Evolutionary conservation across 1,140 invertebrate species (phyloP).

Genomic region (Euura saliciscinereae): DNA sequence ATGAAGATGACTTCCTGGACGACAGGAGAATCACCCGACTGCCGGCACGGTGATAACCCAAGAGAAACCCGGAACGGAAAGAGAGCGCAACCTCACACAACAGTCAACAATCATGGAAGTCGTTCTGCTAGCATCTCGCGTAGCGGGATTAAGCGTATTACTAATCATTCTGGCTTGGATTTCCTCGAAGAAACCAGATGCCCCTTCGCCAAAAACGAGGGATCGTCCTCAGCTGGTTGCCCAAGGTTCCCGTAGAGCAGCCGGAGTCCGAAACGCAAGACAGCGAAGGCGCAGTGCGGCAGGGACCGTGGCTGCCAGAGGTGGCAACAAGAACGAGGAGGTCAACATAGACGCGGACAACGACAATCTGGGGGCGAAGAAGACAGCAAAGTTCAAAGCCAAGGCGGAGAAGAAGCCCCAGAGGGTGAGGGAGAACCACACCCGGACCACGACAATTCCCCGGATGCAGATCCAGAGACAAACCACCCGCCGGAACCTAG

Average conservation of each 20-base stretch:
- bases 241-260: conserved; percentile 44
- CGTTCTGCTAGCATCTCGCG: conserved; percentile 55
- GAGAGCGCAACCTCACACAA: too few relatives aligned
- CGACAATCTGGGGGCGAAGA: conserved; percentile 92
- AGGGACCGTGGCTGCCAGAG: conserved; percentile 36
- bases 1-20: conserved; percentile 10
- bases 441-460: too few relatives aligned
- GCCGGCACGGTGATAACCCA: too few relatives aligned
- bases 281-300: conserved; percentile 41
- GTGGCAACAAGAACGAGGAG: conserved; percentile 54
- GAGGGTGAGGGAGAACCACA: too few relatives aligned
- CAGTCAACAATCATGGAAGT: conserved; percentile 62
- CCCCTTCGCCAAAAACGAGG: conserved; percentile 33
- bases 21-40: conserved; percentile 13
- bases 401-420: conserved; percentile 89
- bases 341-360: conserved; percentile 61
- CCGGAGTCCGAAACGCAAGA: conserved; percentile 44
- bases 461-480: too few relatives aligned
- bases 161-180: conserved; percentile 54
- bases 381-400: conserved; percentile 86
- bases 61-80: too few relatives aligned
- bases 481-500: too few relatives aligned
- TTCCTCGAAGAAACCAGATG: conserved; percentile 33
- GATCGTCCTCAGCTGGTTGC: conserved; percentile 25
- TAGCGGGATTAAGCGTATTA: conserved; percentile 52